Evolutionary conservation across 2,888 invertebrate species (phyloP), one percentile per base, ranked within the genome.

Genomic region (Germaria angustata): DNA sequence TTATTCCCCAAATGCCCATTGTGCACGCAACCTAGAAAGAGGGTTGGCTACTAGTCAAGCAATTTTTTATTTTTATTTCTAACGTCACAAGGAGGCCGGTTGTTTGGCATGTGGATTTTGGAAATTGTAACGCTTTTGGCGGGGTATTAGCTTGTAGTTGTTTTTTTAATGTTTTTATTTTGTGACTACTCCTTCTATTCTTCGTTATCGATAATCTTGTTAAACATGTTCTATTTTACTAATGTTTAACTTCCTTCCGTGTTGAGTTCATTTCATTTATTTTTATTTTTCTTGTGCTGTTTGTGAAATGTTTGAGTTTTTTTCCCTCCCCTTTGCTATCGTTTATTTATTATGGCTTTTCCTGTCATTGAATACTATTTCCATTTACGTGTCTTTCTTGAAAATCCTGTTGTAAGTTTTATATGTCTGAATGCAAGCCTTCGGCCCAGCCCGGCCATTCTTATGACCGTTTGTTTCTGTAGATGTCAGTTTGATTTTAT

Each of bases 1-100:
- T 66, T 69, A 79, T 75, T 82, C 82, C 82, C 82, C 61, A 82
- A 82, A 82, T 82, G 75, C 59, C 76, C 79, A 66, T 82, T 79
- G 75, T 49, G 34, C 82, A 82, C 75, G 82, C 79, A 66, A 75
- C 36, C 46, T 78, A 20, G 65, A 46, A 28, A 22, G 41, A 61
- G 51, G 51, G n/a, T 28, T 41, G 63, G 13, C 17, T 53, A 41
- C n/a, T 2, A 28, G 55, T 9, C 51, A 46, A 32, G 39, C 49
- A 32, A 51, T 59, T 32, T 66, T 76, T 76, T 49, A 5, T 22
- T 20, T 41, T 22, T 9, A 4, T n/a, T n/a, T n/a, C 20, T 41
- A 13, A 32, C 66, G 24, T 57, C 46, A 76, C 46, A 57, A 46
- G 39, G 36, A 46, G 39, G 36, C 28, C 68, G 76, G 6, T 20